phyloP scores from a whole-genome alignment of 2,888 invertebrate genomes.

The Drosophila affinis region DNA sequence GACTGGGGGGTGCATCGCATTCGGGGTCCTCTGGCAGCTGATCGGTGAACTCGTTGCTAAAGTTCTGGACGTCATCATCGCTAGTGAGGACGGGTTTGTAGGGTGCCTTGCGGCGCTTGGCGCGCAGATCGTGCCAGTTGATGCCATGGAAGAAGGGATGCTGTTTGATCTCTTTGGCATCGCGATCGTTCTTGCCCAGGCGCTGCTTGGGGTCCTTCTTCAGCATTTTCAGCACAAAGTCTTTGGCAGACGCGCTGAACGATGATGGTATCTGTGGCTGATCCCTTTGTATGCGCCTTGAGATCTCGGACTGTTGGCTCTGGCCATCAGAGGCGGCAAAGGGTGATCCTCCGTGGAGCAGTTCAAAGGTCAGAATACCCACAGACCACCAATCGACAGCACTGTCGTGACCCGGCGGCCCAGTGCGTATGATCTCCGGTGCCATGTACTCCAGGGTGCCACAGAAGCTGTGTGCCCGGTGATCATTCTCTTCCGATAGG shows the following conservation, averaged over 20 bases:
- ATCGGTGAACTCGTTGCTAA: constrained; percentile 97
- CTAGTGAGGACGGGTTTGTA: constrained; percentile 94
- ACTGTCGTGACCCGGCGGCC: constrained; percentile 96
- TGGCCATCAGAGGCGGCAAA: constrained; percentile 98
- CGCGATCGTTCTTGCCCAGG: constrained; percentile 91
- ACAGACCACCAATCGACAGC: constrained; percentile 99
- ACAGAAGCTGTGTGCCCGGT: constrained; percentile 97
- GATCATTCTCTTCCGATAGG: constrained; percentile 87
- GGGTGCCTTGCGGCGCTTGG: constrained; percentile 92
- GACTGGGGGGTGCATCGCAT: constrained; percentile 92
- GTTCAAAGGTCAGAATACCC: constrained; percentile 97
- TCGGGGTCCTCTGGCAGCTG: constrained; percentile 96
- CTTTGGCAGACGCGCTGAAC: constrained; percentile 88
- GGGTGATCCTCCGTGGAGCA: constrained; percentile 97
- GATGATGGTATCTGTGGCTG: constrained; percentile 95
- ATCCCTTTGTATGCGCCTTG: constrained; percentile 93
- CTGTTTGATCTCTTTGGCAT: constrained; percentile 94
- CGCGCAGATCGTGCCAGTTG: constrained; percentile 92
- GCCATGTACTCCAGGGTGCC: constrained; percentile 99
- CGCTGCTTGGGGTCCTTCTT: constrained; percentile 95
- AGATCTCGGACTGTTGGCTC: constrained; percentile 97
- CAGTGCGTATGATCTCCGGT: constrained; percentile 92
- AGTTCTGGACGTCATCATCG: constrained; percentile 97
- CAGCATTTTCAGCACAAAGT: constrained; percentile 92
- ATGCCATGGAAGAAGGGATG: constrained; percentile 93